phyloP scores from a whole-genome alignment of 2,888 invertebrate species.

The Leucania comma region DNA sequence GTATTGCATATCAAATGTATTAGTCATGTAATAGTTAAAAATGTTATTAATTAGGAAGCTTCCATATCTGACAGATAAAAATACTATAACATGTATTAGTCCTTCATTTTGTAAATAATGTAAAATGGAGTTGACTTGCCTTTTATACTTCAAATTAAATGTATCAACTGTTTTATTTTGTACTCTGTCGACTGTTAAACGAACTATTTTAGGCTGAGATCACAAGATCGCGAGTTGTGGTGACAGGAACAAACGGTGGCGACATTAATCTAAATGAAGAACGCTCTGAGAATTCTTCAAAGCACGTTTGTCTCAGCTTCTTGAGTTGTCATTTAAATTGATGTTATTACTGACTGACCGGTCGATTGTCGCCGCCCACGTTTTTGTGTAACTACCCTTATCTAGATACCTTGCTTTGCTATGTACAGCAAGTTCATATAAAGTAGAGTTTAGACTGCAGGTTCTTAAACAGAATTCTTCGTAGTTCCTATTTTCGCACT shows the following conservation, averaged over 20 bases:
- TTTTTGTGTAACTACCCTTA: conserved; percentile 32
- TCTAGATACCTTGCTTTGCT: conserved; percentile 71
- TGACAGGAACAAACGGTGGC: conserved; percentile 52
- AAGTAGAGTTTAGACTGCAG: conserved; percentile 56
- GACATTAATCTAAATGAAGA: conserved; percentile 64
- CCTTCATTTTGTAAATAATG: conserved; percentile 67
- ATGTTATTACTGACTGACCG: conserved; percentile 30
- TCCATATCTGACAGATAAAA: conserved; percentile 73
- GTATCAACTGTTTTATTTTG: conserved; percentile 57
- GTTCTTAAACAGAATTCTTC: conserved; percentile 57
- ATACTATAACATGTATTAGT: conserved; percentile 64
- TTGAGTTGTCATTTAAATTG: conserved; percentile 41
- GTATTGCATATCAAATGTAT: conserved; percentile 89
- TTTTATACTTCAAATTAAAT: conserved; percentile 77
- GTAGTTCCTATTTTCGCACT: conserved; percentile 78
- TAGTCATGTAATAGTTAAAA: conserved; percentile 78
- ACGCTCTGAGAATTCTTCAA: conserved; percentile 40
- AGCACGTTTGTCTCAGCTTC: conserved; percentile 29
- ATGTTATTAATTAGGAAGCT: conserved; percentile 74
- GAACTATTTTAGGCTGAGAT: conserved; percentile 60
- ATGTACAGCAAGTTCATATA: conserved; percentile 56
- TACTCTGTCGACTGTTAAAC: conserved; percentile 53
- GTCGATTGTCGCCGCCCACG: background rate
- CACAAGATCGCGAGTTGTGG: conserved; percentile 58
- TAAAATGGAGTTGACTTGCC: conserved; percentile 63